A percentile compares a stretch with the other conserved stretches of the same genome.
Evolutionary conservation across 2,888 invertebrate species (phyloP).

Genomic region (Tenthredo notha): DNA sequence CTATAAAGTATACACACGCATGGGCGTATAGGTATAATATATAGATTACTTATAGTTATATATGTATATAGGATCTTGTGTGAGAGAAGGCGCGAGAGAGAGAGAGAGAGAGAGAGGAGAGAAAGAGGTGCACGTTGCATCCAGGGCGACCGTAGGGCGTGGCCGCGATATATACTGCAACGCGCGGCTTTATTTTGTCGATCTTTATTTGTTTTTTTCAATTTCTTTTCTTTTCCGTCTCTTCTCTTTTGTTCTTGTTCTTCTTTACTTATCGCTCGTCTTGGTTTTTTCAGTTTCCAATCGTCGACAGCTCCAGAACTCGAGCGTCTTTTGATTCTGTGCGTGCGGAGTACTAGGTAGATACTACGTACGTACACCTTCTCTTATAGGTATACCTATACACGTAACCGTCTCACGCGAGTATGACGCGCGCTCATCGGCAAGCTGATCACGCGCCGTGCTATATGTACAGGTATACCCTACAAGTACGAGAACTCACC

Average conservation of each 20-base stretch:
- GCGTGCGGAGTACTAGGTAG: conserved; percentile 37
- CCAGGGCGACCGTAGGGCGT: conserved; percentile 66
- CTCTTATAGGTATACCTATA: not conserved
- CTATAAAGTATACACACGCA: conserved; percentile 40
- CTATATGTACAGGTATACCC: conserved; percentile 55
- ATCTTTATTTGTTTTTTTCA: conserved; percentile 57
- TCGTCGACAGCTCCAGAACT: conserved; percentile 57
- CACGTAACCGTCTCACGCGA: not conserved
- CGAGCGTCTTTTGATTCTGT: conserved; percentile 41
- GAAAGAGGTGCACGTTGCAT: conserved; percentile 29
- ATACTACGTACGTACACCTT: not conserved
- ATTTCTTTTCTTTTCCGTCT: not conserved
- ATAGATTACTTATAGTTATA: conserved; percentile 1
- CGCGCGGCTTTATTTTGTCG: conserved; percentile 69
- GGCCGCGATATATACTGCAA: conserved; percentile 68
- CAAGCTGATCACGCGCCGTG: conserved; percentile 68
- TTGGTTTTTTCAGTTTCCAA: conserved; percentile 60
- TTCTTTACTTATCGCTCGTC: conserved; percentile 14
- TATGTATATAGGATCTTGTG: not conserved
- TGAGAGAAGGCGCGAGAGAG: conserved; percentile 16
- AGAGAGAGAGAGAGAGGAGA: conserved; percentile 17
- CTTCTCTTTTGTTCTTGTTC: not conserved
- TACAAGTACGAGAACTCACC: not conserved
- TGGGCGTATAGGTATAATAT: not conserved
- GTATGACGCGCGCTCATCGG: conserved; percentile 60